Percentiles rank a stretch among this genome's conserved stretches.
Evolutionary conservation across 2,888 invertebrate genomes (phyloP).

Genomic region (Drosophila melanocephala): DNA sequence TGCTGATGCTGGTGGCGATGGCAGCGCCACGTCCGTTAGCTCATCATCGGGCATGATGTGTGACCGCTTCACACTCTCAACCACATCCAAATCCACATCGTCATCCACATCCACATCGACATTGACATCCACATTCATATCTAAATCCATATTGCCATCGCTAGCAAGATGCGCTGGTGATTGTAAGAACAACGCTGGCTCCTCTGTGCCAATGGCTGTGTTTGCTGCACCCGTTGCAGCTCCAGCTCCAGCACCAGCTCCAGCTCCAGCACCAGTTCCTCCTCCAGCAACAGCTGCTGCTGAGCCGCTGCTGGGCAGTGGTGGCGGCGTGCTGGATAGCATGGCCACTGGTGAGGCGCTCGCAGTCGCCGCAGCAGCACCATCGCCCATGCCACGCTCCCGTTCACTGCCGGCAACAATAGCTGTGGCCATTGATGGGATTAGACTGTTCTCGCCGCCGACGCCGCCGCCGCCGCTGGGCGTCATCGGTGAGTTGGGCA

Average conservation of each 20-base stretch:
- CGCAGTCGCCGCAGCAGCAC: constrained; percentile 81
- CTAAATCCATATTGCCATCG: constrained; percentile 40
- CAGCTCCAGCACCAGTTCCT: background rate
- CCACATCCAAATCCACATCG: background rate
- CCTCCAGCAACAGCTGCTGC: background rate
- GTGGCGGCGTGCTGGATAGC: constrained; percentile 81
- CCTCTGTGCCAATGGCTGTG: background rate
- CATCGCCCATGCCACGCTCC: constrained; percentile 84
- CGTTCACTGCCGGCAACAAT: constrained; percentile 37
- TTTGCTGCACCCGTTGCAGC: background rate
- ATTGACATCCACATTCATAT: constrained; percentile 4
- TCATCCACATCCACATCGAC: constrained; percentile 18
- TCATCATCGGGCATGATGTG: constrained; percentile 44
- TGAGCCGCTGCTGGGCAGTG: constrained; percentile 47
- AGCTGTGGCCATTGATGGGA: constrained; percentile 14
- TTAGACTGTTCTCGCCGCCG: constrained; percentile 9
- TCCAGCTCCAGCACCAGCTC: background rate
- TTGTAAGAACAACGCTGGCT: constrained; percentile 12
- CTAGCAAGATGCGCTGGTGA: constrained; percentile 34
- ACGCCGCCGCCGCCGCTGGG: constrained; percentile 31
- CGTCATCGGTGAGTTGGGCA: constrained; percentile 76
- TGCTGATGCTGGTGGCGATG: constrained; percentile 34
- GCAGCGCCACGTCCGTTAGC: constrained; percentile 60
- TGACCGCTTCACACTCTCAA: constrained; percentile 7
- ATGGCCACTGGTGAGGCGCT: constrained; percentile 81